Evolutionary conservation across 2,888 invertebrate genomes (phyloP), one percentile per base, ranked within the genome.

Genomic region (Conistra vaccinii): DNA sequence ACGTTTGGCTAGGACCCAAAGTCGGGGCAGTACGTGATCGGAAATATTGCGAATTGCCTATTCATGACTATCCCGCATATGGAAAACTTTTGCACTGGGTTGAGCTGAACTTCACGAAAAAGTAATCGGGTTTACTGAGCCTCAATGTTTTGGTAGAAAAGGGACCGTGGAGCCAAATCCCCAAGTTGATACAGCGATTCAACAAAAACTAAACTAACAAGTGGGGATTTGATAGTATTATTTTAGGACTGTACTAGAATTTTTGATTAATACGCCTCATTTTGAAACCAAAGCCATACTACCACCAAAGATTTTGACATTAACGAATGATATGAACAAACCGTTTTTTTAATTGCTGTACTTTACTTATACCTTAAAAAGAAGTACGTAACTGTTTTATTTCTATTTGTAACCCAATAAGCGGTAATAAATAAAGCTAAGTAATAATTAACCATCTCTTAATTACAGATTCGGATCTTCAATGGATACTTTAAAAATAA

Each of bases 11-110:
- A 88, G 87, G 87, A 85, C 93, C 94, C 94, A 93, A 92, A 90
- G 91, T 91, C 89, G 69, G 81, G 78, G 58, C 76, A 82, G 83
- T 84, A 94, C 94, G 95, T 95, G 95, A 93, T 92, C 92, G 91
- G 93, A 93, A 94, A 94, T 92, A 90, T 90, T 92, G 84, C 84
- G 89, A 92, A 94, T 94, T 94, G 94, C 93, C 94, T 94, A 93
- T 95, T 94, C 95, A 94, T 93, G 91, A 89, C 88, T 90, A 90
- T 84, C 88, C 81, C 87, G 81, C 90, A 90, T 90, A 92, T 90
- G 89, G 84, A 87, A 89, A 93, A 93, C 87, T 93, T 94, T 92
- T 90, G 73, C 87, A 84, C 84, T 87, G 86, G 83, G 85, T 88
- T 80, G 83, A 75, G 79, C 71, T 83, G 79, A 87, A 87, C 85